These are phyloP conservation scores for Molanna angustata DNA, from an alignment of 2,888 invertebrate species.

Conservation along the genomic window DNA sequence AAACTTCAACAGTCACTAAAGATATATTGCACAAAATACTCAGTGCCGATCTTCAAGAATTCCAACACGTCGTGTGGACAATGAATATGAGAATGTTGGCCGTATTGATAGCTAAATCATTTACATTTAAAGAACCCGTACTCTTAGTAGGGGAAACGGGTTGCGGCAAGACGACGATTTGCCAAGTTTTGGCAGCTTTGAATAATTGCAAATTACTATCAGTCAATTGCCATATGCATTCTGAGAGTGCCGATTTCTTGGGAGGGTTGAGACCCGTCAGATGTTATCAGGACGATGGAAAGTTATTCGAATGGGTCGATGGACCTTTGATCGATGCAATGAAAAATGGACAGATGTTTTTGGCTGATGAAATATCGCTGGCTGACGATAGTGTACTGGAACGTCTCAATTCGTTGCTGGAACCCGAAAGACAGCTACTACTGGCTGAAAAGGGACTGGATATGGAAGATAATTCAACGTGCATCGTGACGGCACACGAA, in stretches of 20 bases:
- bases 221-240: slow-evolving; percentile 98
- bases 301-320: slow-evolving; percentile 96
- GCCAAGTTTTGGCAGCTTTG: slow-evolving; percentile 79
- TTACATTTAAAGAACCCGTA: slow-evolving; percentile 90
- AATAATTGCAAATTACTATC: slow-evolving; percentile 66
- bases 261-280: slow-evolving; percentile 92
- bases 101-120: slow-evolving; percentile 76
- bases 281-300: slow-evolving; percentile 55
- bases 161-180: slow-evolving; percentile 95
- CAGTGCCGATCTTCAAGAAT: slow-evolving; percentile 54
- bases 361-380: slow-evolving; percentile 98
- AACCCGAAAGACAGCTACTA: slow-evolving; percentile 87
- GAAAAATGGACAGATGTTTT: slow-evolving; percentile 81
- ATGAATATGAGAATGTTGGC: slow-evolving; percentile 82
- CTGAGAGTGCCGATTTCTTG: slow-evolving; percentile 96
- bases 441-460: slow-evolving; percentile 86
- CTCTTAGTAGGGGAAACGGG: slow-evolving; percentile 97
- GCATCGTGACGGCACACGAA: slow-evolving; percentile 64
- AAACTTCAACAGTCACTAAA: slow-evolving; percentile 75
- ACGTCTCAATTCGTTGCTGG: slow-evolving; percentile 91
- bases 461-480: slow-evolving; percentile 54
- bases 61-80: slow-evolving; percentile 92
- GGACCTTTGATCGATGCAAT: slow-evolving; percentile 93
- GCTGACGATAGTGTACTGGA: slow-evolving; percentile 98
- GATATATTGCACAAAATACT: slow-evolving; percentile 65